Evolutionary conservation across 2,113 vertebrate genomes (phyloP).

Genomic region (Prietella phreatophila): DNA sequence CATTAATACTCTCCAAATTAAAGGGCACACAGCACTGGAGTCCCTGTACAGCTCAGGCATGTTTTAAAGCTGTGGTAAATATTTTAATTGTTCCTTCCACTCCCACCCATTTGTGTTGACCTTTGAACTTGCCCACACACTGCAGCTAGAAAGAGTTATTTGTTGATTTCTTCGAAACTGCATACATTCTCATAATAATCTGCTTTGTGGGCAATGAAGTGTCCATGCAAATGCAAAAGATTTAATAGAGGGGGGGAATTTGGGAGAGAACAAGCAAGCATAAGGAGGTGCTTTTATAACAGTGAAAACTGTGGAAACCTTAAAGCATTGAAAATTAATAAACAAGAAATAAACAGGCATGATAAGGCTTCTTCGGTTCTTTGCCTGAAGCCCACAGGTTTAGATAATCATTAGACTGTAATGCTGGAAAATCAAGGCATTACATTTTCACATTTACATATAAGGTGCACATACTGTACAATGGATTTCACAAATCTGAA

Average conservation of each 20-base stretch:
- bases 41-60: slow-evolving; percentile 27
- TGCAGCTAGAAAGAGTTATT: slow-evolving; percentile 3
- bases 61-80: slow-evolving; percentile 32
- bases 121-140: slow-evolving; percentile 18
- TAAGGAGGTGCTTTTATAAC: neutral
- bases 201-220: slow-evolving; percentile 15
- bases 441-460: neutral
- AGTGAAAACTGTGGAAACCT: neutral
- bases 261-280: neutral
- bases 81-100: slow-evolving; percentile 26
- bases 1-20: slow-evolving; percentile 41
- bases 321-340: neutral
- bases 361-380: neutral
- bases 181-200: slow-evolving; percentile 40
- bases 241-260: neutral
- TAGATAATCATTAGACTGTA: slow-evolving; percentile 24
- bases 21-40: neutral
- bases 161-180: slow-evolving; percentile 40
- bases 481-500: neutral
- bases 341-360: neutral
- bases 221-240: slow-evolving; percentile 8
- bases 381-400: neutral
- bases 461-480: neutral
- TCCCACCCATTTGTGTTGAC: slow-evolving; percentile 10
- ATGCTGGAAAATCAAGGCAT: slow-evolving; percentile 12